Evolutionary conservation across 2,888 invertebrate genomes (phyloP), one percentile per base, ranked within the genome.

Genomic region (Dasysyrphus tricinctus): DNA sequence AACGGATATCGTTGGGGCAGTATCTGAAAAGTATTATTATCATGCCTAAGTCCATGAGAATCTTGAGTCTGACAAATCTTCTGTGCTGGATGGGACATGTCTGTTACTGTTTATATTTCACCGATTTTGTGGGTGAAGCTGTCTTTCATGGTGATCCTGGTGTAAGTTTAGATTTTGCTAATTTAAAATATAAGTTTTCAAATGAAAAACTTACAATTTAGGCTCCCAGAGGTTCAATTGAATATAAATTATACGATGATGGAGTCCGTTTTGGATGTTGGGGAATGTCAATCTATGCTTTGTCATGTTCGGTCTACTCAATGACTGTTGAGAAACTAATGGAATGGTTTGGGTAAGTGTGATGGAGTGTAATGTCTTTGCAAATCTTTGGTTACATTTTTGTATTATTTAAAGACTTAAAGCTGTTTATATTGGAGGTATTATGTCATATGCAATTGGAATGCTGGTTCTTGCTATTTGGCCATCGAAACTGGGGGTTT

Each of bases 31-130:
- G 95, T 73, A 94, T 95, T 63, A 91, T 95, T 24, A 91, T 93
- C 44, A 94, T 95, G 94, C 95, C 95, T 0, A 90, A 91, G 88
- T 94, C 94, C 0, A 92, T 95, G 89, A 90, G 93, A 57, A 93
- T 94, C 80, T 91, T 95, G 73, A 95, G 95, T 75, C 84, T 94
- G 39, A 95, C 95, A 3, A 95, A 95, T 91, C 92, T 95, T 1
- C 93, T 95, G 88, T 94, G 94, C 88, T 95, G 95, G 95, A 95
- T 95, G 94, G 94, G 94, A 0, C 93, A 95, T 80, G 94, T 95
- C n/a, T 94, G 95, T 88, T 95, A 95, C 89, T 95, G 95, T 1
- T 91, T 95, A 11, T 95, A 95, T 90, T 95, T 95, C 89, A 95
- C 95, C 0, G 95, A 95, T 90, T 95, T 95, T 90, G 95, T 95